Percentiles rank a stretch among this genome's conserved stretches.
Evolutionary conservation across 2,888 invertebrate species (phyloP).

Genomic region (Synergus gifuensis): DNA sequence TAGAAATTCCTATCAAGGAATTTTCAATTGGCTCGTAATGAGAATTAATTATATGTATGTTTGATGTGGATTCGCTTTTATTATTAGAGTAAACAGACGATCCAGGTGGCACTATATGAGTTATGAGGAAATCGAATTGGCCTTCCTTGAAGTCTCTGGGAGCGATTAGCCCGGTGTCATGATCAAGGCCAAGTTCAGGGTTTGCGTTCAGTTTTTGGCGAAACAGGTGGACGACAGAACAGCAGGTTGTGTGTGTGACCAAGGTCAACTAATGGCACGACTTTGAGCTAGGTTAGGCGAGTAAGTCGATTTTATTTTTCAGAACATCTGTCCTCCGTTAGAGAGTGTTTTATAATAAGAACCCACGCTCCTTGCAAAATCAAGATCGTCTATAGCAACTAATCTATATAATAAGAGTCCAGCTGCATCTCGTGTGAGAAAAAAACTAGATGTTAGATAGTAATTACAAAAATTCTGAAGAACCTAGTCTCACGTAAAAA

Average conservation of each 20-base stretch:
- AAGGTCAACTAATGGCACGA: conserved; percentile 55
- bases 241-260: conserved; percentile 56
- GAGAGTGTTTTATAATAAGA: not conserved
- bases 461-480: too few species aligned
- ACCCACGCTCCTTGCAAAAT: too few species aligned
- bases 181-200: conserved; percentile 43
- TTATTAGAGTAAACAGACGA: conserved; percentile 6
- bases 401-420: too few species aligned
- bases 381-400: too few species aligned
- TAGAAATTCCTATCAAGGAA: too few species aligned
- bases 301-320: conserved; percentile 50
- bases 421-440: too few species aligned
- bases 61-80: too few species aligned
- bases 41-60: not conserved
- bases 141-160: not conserved
- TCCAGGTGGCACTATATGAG: not conserved
- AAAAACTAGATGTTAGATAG: too few species aligned
- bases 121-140: conserved; percentile 5
- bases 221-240: conserved; percentile 61
- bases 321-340: conserved; percentile 53
- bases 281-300: conserved; percentile 55
- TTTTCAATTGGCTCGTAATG: too few species aligned
- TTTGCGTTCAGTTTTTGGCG: conserved; percentile 55
- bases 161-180: conserved; percentile 34
- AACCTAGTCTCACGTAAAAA: too few species aligned